These are phyloP conservation scores for Gisinianus flammeolus DNA, from an alignment of 2,888 invertebrate genomes.

Conservation along the genomic window DNA sequence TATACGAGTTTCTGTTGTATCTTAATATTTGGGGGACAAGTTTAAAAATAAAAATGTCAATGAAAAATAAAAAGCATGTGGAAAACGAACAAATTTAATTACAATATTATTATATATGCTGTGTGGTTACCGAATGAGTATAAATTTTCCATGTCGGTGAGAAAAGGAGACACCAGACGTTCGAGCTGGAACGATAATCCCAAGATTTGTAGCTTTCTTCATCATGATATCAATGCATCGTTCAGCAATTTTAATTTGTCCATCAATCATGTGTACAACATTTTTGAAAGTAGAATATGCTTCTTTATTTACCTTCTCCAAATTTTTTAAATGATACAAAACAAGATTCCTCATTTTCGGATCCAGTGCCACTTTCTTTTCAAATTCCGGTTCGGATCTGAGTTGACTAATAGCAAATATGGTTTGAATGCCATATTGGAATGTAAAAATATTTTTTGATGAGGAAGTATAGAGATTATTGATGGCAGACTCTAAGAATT, in stretches of 20 bases:
- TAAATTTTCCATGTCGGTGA: slow-evolving; percentile 20
- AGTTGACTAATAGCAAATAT: slow-evolving; percentile 30
- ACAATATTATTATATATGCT: too few relatives aligned
- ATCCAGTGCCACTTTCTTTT: not conserved
- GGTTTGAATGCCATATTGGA: slow-evolving; percentile 18
- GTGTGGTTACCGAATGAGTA: slow-evolving; percentile 5
- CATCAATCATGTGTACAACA: slow-evolving; percentile 8
- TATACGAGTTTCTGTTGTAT: slow-evolving; percentile 27
- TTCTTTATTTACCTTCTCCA: not conserved
- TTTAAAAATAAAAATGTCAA: not conserved
- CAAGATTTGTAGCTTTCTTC: slow-evolving; percentile 22
- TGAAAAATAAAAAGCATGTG: not conserved
- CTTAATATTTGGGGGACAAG: not conserved
- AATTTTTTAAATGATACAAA: not conserved
- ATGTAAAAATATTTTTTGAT: slow-evolving; percentile 14
- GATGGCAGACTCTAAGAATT: not conserved
- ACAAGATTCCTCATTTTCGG: slow-evolving; percentile 6
- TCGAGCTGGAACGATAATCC: slow-evolving; percentile 23
- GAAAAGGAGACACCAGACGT: slow-evolving; percentile 24
- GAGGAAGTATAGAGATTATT: not conserved
- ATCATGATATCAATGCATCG: slow-evolving; percentile 12
- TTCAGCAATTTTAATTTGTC: slow-evolving; percentile 17
- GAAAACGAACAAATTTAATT: not conserved
- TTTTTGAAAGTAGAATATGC: not conserved
- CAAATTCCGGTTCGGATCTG: not conserved